Conservation (phyloP, 2,888 invertebrate species). For the Cryptops parisi region DNA sequence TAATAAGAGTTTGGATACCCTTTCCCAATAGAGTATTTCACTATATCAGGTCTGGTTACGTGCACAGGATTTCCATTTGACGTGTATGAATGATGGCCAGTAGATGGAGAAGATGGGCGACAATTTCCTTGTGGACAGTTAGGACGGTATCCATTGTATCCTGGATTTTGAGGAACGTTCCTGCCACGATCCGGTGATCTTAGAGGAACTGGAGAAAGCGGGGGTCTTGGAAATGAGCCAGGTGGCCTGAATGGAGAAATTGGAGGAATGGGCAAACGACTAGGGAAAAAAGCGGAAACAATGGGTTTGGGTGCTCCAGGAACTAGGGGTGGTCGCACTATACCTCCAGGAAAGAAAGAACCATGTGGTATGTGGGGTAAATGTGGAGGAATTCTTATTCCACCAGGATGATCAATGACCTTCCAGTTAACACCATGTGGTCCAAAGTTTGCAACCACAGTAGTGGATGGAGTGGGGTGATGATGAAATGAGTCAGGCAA, state of each 20-base stretch:
- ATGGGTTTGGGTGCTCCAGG: no score
- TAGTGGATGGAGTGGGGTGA: slow-evolving; percentile 1
- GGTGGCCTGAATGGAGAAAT: not conserved
- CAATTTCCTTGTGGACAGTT: not conserved
- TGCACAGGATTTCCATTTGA: not conserved
- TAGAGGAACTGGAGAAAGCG: no score
- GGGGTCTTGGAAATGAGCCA: not conserved
- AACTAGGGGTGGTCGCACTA: not conserved
- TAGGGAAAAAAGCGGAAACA: not conserved
- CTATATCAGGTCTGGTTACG: not conserved
- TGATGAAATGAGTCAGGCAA: not conserved
- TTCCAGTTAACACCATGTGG: slow-evolving; percentile 5
- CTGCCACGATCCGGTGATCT: no score
- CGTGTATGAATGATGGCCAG: not conserved
- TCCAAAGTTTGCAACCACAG: not conserved
- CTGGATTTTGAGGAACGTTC: no score
- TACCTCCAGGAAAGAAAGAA: not conserved
- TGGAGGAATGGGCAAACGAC: not conserved
- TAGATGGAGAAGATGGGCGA: not conserved
- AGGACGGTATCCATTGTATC: no score
- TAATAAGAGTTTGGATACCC: slow-evolving; percentile 1
- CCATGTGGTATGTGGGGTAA: not conserved
- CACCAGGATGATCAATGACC: not conserved
- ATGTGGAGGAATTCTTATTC: not conserved
- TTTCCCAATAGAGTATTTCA: not conserved